phyloP scores from a whole-genome alignment of 1,140 invertebrate genomes.

The Ceratina japonica region DNA sequence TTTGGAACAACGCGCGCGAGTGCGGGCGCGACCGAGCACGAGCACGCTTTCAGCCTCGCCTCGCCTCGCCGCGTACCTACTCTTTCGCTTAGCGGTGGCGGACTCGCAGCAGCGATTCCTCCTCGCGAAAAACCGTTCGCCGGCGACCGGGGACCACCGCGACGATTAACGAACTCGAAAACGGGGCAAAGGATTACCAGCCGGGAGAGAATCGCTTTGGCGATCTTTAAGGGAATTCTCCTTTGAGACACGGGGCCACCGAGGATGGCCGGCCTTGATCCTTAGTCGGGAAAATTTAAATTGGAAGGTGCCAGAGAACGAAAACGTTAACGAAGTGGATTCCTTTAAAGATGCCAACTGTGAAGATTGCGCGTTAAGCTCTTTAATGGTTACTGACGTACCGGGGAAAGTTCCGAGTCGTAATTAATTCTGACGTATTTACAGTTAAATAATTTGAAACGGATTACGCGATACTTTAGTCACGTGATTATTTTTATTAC shows the following conservation, averaged over 20 bases:
- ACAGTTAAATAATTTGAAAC: too few species aligned
- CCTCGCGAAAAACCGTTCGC: slow-evolving; percentile 3
- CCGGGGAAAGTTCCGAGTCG: neutral
- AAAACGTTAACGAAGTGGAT: neutral
- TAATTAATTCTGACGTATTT: too few species aligned
- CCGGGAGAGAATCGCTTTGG: neutral
- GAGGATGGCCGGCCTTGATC: neutral
- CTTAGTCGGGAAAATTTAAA: too few species aligned
- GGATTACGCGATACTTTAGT: too few species aligned
- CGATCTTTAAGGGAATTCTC: neutral
- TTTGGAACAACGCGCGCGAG: slow-evolving; percentile 42
- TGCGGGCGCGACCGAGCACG: too few species aligned
- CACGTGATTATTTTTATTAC: too few species aligned
- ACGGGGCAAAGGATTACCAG: slow-evolving; percentile 8
- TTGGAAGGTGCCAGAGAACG: neutral
- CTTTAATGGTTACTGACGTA: neutral
- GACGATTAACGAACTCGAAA: slow-evolving; percentile 40
- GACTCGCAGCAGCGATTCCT: neutral
- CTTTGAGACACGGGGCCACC: neutral
- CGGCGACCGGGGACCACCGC: neutral
- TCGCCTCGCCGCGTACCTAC: slow-evolving; percentile 11
- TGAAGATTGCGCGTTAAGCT: neutral
- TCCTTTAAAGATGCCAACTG: neutral
- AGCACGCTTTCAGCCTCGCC: slow-evolving; percentile 32
- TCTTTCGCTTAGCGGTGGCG: slow-evolving; percentile 24